Evolutionary conservation across 2,888 invertebrate species (phyloP).

Genomic region (Drosophila leonis): DNA sequence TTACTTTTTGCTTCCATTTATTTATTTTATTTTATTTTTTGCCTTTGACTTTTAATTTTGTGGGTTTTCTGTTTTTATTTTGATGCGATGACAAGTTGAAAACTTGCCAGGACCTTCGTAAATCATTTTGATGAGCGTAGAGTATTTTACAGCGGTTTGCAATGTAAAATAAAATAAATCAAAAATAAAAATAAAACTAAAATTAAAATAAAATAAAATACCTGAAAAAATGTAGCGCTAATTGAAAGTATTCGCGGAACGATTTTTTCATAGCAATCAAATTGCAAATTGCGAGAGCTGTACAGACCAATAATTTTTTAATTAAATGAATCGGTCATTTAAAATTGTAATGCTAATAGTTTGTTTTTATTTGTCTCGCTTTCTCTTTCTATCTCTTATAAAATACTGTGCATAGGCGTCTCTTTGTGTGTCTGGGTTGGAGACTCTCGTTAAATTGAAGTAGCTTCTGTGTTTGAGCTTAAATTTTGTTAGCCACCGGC

Average conservation of each 20-base stretch:
- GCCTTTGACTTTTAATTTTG: background rate
- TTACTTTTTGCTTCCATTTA: background rate
- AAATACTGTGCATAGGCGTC: conserved; percentile 24
- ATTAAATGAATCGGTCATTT: conserved; percentile 31
- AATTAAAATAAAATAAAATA: background rate
- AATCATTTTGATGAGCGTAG: conserved; percentile 42
- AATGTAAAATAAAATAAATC: conserved; percentile 8
- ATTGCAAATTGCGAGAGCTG: conserved; percentile 4
- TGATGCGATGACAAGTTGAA: conserved; percentile 29
- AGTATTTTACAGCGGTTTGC: conserved; percentile 28
- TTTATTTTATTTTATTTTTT: background rate
- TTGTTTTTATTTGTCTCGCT: conserved; percentile 35
- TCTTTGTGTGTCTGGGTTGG: background rate
- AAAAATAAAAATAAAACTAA: background rate
- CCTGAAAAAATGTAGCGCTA: conserved; percentile 17
- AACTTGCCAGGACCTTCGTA: conserved; percentile 34
- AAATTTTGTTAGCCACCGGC: conserved; percentile 28
- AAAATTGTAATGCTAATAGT: conserved; percentile 44
- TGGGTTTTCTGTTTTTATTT: conserved; percentile 6
- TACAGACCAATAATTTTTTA: conserved; percentile 27
- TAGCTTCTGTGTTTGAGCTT: conserved; percentile 29
- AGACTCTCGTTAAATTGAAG: conserved; percentile 15
- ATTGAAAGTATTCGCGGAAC: conserved; percentile 38
- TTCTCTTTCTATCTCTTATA: conserved; percentile 8
- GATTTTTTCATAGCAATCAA: conserved; percentile 30